Percentiles rank a stretch among this genome's conserved stretches.
Conservation (phyloP, 1,140 invertebrate genomes). For the Leptestheria dahalacensis region DNA sequence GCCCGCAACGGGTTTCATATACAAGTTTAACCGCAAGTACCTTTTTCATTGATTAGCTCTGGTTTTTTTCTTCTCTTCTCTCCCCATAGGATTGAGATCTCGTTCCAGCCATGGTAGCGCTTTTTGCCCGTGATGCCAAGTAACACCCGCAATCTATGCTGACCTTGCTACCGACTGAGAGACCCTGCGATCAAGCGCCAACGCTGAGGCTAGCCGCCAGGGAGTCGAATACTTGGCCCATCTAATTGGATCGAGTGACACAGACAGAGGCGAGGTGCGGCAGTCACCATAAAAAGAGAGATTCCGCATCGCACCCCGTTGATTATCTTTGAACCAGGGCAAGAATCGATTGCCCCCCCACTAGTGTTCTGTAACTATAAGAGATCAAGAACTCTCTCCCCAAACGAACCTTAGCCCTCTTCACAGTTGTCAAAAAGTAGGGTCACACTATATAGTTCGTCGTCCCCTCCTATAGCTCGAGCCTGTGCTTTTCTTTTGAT, state of each 20-base stretch:
- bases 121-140: background rate
- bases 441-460: background rate
- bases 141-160: background rate
- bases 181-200: background rate
- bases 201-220: background rate
- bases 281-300: background rate
- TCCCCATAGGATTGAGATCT: background rate
- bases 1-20: too few species aligned
- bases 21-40: background rate
- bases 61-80: background rate
- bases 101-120: background rate
- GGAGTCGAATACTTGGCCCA: background rate
- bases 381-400: background rate
- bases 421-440: background rate
- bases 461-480: background rate
- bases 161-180: background rate
- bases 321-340: background rate
- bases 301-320: background rate
- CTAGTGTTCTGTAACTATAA: background rate
- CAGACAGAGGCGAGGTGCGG: background rate
- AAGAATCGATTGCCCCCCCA: background rate
- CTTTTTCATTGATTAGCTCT: background rate
- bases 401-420: background rate
- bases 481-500: background rate
- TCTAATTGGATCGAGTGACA: background rate